Percentiles rank a stretch among this genome's conserved stretches.
Evolutionary conservation across 2,888 invertebrate species (phyloP).

Genomic region (Alloscopus bannaensis): DNA sequence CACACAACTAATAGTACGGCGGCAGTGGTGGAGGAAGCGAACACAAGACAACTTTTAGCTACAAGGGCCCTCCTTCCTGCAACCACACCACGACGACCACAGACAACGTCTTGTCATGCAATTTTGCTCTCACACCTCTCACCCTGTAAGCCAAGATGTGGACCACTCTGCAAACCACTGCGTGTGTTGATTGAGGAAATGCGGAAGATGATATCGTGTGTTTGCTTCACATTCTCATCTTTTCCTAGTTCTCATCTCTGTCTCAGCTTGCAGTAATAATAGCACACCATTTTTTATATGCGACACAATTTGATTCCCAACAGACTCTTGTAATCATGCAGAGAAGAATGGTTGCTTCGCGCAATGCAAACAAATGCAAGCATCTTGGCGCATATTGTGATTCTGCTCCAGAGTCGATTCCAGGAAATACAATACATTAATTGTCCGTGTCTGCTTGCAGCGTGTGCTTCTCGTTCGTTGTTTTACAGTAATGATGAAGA

Average conservation of each 20-base stretch:
- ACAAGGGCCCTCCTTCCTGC: too few species aligned
- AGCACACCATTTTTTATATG: background rate
- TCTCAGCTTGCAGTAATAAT: background rate
- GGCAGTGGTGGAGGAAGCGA: too few species aligned
- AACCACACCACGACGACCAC: background rate
- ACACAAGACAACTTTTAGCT: too few species aligned
- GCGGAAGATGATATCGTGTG: slow-evolving; percentile 24
- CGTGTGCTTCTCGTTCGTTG: too few species aligned
- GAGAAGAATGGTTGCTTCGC: background rate
- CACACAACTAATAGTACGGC: too few species aligned
- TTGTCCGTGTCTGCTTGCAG: background rate
- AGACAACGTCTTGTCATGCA: background rate
- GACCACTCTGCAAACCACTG: background rate
- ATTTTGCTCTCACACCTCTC: too few species aligned
- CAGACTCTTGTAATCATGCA: too few species aligned
- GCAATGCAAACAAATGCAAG: background rate
- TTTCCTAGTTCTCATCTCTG: slow-evolving; percentile 12
- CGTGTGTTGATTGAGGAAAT: slow-evolving; percentile 14
- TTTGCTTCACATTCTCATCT: background rate
- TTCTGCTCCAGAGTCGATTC: background rate
- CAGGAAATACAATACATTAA: background rate
- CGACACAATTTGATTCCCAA: background rate
- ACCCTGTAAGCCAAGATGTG: background rate
- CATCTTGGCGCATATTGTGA: background rate
- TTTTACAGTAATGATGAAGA: too few species aligned